These are phyloP conservation scores for Nephila pilipes DNA, from an alignment of 1,140 invertebrate species.

Conservation along the genomic window DNA sequence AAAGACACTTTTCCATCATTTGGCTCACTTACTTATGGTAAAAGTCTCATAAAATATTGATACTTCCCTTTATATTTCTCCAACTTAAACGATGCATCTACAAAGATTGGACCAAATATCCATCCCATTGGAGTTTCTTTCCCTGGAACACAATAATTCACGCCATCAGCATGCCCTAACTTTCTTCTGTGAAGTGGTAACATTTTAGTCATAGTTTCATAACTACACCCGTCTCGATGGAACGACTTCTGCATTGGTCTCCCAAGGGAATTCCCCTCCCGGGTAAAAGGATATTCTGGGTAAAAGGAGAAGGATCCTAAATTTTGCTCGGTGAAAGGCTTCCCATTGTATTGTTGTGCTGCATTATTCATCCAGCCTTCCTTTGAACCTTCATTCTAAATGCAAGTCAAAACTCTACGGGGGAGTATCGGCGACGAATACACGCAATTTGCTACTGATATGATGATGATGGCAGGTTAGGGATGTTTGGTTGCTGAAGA, in stretches of 20 bases:
- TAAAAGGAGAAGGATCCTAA: slow-evolving; percentile 6
- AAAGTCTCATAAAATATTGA: not conserved
- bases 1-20: not conserved
- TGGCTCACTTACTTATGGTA: not conserved
- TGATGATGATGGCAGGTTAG: slow-evolving; percentile 3
- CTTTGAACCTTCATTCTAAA: slow-evolving; percentile 38
- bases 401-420: slow-evolving; percentile 32
- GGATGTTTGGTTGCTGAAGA: not conserved
- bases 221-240: not conserved
- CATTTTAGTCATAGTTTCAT: slow-evolving; percentile 14
- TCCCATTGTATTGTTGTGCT: slow-evolving; percentile 30
- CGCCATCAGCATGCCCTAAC: not conserved
- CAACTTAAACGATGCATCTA: not conserved
- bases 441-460: slow-evolving; percentile 40
- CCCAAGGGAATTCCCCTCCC: not conserved
- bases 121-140: slow-evolving; percentile 12
- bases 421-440: not conserved
- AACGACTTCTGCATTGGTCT: not conserved
- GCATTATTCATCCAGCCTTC: slow-evolving; percentile 25
- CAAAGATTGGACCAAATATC: not conserved
- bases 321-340: slow-evolving; percentile 36
- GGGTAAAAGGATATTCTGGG: not conserved
- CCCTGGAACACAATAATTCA: not conserved
- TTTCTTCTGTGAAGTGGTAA: not conserved
- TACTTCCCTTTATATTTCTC: not conserved